Percentiles rank a stretch among this genome's conserved stretches.
phyloP scores from a whole-genome alignment of 2,113 vertebrate genomes.

The Pungitius pungitius region DNA sequence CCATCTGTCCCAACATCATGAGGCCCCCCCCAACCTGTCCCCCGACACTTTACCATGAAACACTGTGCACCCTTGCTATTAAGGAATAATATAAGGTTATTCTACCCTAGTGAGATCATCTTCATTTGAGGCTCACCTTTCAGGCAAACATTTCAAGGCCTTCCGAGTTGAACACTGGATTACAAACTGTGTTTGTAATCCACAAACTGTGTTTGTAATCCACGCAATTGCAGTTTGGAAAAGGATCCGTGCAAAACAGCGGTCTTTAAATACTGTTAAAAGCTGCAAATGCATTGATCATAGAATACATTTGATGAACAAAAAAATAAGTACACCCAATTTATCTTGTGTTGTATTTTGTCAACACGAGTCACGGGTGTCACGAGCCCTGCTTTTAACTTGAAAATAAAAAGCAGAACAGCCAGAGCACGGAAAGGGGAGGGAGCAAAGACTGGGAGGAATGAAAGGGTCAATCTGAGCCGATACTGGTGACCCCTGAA shows the following conservation, averaged over 20 bases:
- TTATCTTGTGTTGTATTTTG: neutral
- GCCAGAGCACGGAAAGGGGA: neutral
- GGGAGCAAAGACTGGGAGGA: neutral
- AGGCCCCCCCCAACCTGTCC: conserved; percentile 60
- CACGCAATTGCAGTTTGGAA: conserved; percentile 26
- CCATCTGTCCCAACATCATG: conserved; percentile 97
- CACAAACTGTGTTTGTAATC: conserved; percentile 29
- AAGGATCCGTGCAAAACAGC: conserved; percentile 2
- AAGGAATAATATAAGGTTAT: conserved; percentile 33
- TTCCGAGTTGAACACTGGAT: neutral
- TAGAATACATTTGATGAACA: neutral
- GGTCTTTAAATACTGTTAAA: conserved; percentile 20
- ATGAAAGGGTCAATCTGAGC: conserved; percentile 3
- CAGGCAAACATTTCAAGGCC: conserved; percentile 13
- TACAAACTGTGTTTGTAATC: conserved; percentile 29
- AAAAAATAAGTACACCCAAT: neutral
- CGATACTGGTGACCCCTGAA: conserved; percentile 2
- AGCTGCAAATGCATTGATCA: neutral
- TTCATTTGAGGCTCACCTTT: conserved; percentile 1
- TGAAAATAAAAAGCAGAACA: conserved; percentile 11
- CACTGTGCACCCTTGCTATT: conserved; percentile 52
- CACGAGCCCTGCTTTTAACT: neutral
- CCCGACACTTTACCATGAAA: conserved; percentile 61
- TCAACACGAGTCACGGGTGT: conserved; percentile 4
- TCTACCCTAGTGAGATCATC: conserved; percentile 6